phyloP scores from a whole-genome alignment of 2,113 vertebrate species.

The Anthoscopus minutus region DNA sequence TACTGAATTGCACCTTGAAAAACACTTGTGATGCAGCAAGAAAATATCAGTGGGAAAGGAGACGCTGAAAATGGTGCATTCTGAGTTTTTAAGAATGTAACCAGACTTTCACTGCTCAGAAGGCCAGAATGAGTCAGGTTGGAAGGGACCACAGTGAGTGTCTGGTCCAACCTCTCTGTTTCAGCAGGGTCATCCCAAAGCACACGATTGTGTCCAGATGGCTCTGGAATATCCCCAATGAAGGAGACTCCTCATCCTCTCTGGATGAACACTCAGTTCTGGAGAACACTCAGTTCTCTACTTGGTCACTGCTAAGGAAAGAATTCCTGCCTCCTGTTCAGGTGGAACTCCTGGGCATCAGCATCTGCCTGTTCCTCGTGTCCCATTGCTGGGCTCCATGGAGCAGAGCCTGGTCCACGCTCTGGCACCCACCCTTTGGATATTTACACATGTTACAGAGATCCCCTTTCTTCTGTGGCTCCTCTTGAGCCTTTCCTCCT shows the following conservation, averaged over 20 bases:
- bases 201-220: fast-evolving
- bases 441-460: not conserved
- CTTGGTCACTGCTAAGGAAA: not conserved
- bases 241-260: not conserved
- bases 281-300: not conserved
- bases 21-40: not conserved
- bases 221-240: not conserved
- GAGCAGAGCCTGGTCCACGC: not conserved
- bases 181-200: not conserved
- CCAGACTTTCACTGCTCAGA: not conserved
- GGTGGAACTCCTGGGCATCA: not conserved
- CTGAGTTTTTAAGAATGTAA: not conserved
- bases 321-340: not conserved
- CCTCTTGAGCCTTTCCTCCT: not conserved
- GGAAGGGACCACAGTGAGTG: not conserved
- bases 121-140: not conserved
- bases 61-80: not conserved
- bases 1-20: not conserved
- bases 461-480: not conserved
- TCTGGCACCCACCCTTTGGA: not conserved
- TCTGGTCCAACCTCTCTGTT: not conserved
- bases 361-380: not conserved
- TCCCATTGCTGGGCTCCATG: not conserved
- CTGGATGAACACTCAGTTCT: too few species aligned
- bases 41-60: not conserved